Evolutionary conservation across 2,113 vertebrate genomes (phyloP).

Genomic region (Sinocyclocheilus rhinocerous): DNA sequence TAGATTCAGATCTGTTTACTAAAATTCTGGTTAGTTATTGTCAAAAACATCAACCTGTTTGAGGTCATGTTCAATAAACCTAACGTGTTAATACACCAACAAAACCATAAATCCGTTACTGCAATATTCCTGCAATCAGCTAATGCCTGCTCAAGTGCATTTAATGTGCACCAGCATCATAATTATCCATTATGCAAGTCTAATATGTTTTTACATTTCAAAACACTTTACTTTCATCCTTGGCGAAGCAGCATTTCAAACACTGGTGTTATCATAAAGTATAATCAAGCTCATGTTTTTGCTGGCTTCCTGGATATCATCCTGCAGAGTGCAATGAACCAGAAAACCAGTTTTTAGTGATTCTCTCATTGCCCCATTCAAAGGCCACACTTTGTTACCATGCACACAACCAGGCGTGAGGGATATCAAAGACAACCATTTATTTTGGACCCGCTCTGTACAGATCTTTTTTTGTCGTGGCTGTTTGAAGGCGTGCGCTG

Average conservation of each 20-base stretch:
- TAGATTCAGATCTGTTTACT: not conserved
- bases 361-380: slow-evolving; percentile 36
- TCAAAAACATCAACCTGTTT: slow-evolving; percentile 10
- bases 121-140: slow-evolving; percentile 33
- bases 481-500: slow-evolving; percentile 13
- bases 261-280: slow-evolving; percentile 52
- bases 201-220: slow-evolving; percentile 54
- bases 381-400: slow-evolving; percentile 42
- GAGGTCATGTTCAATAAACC: slow-evolving; percentile 14
- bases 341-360: slow-evolving; percentile 40
- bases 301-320: slow-evolving; percentile 36
- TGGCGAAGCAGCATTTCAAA: slow-evolving; percentile 39
- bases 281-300: slow-evolving; percentile 51
- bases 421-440: slow-evolving; percentile 54
- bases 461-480: slow-evolving; percentile 16
- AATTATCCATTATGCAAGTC: slow-evolving; percentile 53
- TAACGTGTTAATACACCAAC: slow-evolving; percentile 21
- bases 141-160: slow-evolving; percentile 45
- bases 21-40: not conserved
- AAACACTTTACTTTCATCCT: slow-evolving; percentile 47
- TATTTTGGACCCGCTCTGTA: slow-evolving; percentile 47
- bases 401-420: slow-evolving; percentile 44
- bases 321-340: slow-evolving; percentile 37
- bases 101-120: slow-evolving; percentile 15
- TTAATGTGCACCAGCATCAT: slow-evolving; percentile 51